Percentiles rank a stretch among this genome's conserved stretches.
Conservation (phyloP, 2,113 vertebrate species). For the Psittacula cyanocephala region DNA sequence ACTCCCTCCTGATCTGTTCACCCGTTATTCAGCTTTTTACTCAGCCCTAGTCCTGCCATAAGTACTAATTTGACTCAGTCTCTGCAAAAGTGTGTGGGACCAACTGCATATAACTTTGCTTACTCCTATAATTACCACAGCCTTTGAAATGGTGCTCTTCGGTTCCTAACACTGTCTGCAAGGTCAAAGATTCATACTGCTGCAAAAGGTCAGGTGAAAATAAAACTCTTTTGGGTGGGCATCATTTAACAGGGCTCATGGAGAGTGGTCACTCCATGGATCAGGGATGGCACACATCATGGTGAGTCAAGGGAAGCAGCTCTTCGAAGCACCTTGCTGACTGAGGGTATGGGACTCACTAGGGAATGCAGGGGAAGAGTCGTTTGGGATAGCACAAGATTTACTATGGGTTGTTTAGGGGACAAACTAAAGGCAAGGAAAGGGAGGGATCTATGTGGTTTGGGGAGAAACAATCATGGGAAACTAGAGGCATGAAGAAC, state of each 20-base stretch:
- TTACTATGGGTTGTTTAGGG: background rate
- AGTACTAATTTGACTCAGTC: background rate
- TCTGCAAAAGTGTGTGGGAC: background rate
- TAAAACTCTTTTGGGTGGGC: fast-evolving
- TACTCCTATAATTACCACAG: background rate
- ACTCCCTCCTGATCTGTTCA: background rate
- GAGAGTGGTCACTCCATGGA: background rate
- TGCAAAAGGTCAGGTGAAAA: background rate
- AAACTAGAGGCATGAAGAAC: background rate
- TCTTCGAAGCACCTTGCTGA: background rate
- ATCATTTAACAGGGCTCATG: background rate
- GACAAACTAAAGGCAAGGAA: background rate
- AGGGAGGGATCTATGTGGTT: background rate
- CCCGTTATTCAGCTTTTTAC: background rate
- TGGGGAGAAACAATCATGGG: background rate
- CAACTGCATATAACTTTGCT: background rate
- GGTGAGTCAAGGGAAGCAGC: fast-evolving
- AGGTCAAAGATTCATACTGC: background rate
- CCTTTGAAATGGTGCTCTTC: background rate
- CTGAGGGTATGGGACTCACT: too few relatives aligned
- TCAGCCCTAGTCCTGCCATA: background rate
- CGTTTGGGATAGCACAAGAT: background rate
- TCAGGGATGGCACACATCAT: background rate
- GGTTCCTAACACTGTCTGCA: background rate
- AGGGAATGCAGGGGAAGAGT: fast-evolving